Base-by-base conservation (phyloP, 1,140 invertebrate species). In the Drusus annulatus region DNA sequence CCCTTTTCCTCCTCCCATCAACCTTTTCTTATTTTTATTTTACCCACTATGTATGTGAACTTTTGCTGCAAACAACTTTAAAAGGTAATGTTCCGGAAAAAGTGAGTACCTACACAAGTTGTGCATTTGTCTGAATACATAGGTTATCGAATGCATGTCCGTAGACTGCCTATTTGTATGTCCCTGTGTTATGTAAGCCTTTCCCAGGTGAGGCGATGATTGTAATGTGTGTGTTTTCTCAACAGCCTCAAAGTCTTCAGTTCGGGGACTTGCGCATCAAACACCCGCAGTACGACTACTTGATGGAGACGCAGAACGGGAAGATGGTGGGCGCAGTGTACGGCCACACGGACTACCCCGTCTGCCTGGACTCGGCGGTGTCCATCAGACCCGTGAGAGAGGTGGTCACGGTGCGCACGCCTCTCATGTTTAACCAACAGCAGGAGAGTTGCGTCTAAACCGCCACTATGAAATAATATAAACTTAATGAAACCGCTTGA, bases 381-480 rank as follows among this genome's bases (percentile, higher is more conserved):
- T 60, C 81, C 21, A 76, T 83, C 60, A 68, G 79, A 19, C 81
- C 81, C 0, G 56, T 80, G 0, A 60, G 93, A 69, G 94, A 95
- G 86, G 93, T 95, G 21, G 94, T 95, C 19, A 95, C 94, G 21
- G 94, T 95, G 16, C 90, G 94, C 82, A 95, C 94, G 54, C 94
- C 94, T 1, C 88, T 95, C 2, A 94, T 95, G 90, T 91, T 91
- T 73, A 94, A 93, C 78, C 80, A 79, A 51, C 93, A 94, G 83
- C 94, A 95, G 84, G 94, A 95, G 85, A 95, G 94, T 86, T 95
- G 94, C 85, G 94, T 95, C 88, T 95, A 95, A 91, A 52, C 25
- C 15, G 1, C 25, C n/a, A 10, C 17, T n/a, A n/a, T n/a, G n/a
- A 60, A 19, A 19, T 13, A 13, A 45, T 13, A 2, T 45, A 13